Evolutionary conservation across 2,888 invertebrate genomes (phyloP), one percentile per base, ranked within the genome.

Genomic region (Apamea crenata): DNA sequence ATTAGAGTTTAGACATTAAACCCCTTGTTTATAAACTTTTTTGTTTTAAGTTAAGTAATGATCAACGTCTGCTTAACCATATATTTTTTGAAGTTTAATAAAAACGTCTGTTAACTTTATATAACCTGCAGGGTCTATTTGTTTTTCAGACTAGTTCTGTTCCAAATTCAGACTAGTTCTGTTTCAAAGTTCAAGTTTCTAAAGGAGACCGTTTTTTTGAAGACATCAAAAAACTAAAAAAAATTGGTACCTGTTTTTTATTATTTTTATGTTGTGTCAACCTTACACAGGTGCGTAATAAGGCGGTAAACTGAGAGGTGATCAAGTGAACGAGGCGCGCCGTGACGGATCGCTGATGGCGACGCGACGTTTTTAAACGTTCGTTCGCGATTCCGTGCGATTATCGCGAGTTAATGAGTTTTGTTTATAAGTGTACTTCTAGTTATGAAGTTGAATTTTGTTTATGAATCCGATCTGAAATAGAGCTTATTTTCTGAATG

Each of bases 261-360:
- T 36, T n/a, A 18, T 50, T 59, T 7, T 25, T 25, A 12, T 59
- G 44, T 25, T 59, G 32, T 44, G 18, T 21, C 76, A 79, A 36
- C 88, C 88, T 86, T 88, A 79, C 16, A 14, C 82, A 74, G 83
- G 82, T 81, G 80, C 84, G 84, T 89, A 88, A 89, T 87, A 87
- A 87, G 86, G 87, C 87, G 86, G 83, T 85, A 87, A 88, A 91
- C 88, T 88, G 86, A 87, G 84, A 85, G 80, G 89, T 90, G 91
- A 92, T 91, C 90, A 91, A 90, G 85, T 86, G 81, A 82, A 86
- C 78, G 81, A 84, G 75, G 66, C 70, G 50, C 40, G 50, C 47
- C 81, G 61, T 40, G 68, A 78, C 79, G 80, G 69, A 72, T 74
- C 81, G 83, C 74, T 86, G 87, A 84, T 85, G 82, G 85, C 69